phyloP scores from a whole-genome alignment of 2,113 vertebrate species.

The Panthera tigris region DNA sequence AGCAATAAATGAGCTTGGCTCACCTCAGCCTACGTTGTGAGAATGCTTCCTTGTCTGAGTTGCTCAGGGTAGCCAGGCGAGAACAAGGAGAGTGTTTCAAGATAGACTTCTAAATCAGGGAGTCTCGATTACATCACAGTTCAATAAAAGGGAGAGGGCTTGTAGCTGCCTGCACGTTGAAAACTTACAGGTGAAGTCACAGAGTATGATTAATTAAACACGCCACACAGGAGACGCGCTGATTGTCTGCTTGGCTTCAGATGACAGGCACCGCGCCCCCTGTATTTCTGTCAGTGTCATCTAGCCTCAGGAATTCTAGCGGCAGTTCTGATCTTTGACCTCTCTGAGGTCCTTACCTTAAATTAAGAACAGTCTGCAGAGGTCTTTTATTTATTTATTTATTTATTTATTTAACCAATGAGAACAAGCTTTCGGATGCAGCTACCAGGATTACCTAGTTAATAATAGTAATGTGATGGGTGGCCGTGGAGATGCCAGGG shows the following conservation, averaged over 20 bases:
- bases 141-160: neutral
- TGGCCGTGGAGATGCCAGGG: no score
- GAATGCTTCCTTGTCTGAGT: neutral
- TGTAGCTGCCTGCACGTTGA: neutral
- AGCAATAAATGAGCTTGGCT: neutral
- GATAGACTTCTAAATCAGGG: neutral
- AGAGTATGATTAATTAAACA: neutral
- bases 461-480: no score
- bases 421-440: no score
- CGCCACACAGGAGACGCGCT: neutral
- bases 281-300: neutral
- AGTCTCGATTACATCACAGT: neutral
- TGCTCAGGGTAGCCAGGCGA: neutral
- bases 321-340: neutral
- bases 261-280: neutral
- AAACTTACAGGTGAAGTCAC: neutral
- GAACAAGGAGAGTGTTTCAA: conserved; percentile 2
- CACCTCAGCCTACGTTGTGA: neutral
- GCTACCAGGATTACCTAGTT: no score
- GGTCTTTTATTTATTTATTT: neutral
- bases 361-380: neutral
- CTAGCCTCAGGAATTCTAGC: neutral
- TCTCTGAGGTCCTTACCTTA: neutral
- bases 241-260: neutral
- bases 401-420: no score